A percentile compares a stretch with the other conserved stretches of the same genome.
Conservation (phyloP, 2,113 vertebrate genomes). For the Empidonax alnorum region DNA sequence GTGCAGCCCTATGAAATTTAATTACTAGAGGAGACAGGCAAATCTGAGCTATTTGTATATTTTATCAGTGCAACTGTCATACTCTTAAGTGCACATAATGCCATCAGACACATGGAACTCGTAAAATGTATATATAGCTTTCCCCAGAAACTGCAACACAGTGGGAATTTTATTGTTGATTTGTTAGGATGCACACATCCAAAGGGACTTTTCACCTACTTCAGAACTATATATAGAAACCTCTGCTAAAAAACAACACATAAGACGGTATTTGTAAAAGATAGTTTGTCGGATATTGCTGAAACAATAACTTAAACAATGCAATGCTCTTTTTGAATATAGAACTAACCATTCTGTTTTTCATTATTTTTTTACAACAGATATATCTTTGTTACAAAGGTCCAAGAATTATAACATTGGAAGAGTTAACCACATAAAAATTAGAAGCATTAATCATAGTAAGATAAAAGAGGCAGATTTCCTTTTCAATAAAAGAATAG, state of each 20-base stretch:
- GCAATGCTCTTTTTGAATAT: background rate
- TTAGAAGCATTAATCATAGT: background rate
- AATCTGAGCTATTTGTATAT: constrained; percentile 35
- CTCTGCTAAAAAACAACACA: background rate
- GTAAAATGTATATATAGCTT: constrained; percentile 6
- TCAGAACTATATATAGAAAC: constrained; percentile 1
- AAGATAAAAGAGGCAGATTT: background rate
- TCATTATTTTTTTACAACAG: background rate
- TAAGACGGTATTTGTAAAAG: background rate
- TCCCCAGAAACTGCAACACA: background rate
- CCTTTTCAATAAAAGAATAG: background rate
- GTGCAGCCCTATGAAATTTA: background rate
- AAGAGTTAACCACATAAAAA: background rate
- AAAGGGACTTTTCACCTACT: constrained; percentile 40
- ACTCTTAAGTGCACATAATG: background rate
- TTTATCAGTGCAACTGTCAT: background rate
- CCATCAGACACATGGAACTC: background rate
- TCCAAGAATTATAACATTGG: background rate
- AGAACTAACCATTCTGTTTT: background rate
- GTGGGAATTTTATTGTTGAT: background rate
- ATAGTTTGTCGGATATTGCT: background rate
- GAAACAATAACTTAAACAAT: background rate
- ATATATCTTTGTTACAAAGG: background rate
- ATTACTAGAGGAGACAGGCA: background rate
- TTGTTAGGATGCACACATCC: background rate